Evolutionary conservation across 2,113 vertebrate genomes (phyloP).

Genomic region (Oryzias curvinotus): DNA sequence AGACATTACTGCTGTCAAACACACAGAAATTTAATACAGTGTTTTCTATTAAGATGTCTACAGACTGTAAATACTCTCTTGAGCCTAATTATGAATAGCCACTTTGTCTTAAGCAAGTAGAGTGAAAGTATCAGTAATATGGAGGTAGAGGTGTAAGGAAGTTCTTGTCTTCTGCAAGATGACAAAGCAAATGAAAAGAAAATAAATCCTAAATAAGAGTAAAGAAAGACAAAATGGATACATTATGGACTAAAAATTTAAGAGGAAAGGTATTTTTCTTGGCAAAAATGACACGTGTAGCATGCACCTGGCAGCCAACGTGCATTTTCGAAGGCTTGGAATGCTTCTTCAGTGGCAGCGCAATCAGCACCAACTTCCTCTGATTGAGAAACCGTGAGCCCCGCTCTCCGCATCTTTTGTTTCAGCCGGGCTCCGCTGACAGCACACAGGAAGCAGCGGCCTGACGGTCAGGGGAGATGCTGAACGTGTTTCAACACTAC

Average conservation of each 20-base stretch:
- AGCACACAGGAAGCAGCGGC: constrained; percentile 69
- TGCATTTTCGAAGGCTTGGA: constrained; percentile 64
- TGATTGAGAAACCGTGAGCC: constrained; percentile 62
- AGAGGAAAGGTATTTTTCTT: constrained; percentile 15
- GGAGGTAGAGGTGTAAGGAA: constrained; percentile 85
- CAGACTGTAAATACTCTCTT: constrained; percentile 93
- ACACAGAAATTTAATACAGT: constrained; percentile 94
- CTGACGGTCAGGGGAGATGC: constrained; percentile 57
- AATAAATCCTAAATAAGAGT: constrained; percentile 7
- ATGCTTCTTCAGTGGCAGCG: constrained; percentile 69
- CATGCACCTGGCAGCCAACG: constrained; percentile 47
- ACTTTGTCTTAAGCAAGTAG: constrained; percentile 88
- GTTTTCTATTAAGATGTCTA: constrained; percentile 90
- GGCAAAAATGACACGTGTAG: constrained; percentile 13
- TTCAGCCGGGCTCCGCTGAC: constrained; percentile 62
- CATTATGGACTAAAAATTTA: constrained; percentile 6
- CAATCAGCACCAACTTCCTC: constrained; percentile 78
- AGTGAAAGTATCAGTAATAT: constrained; percentile 88
- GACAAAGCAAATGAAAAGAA: constrained; percentile 52
- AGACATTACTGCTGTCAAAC: constrained; percentile 97
- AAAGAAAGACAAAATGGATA: not conserved
- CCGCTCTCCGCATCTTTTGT: constrained; percentile 69
- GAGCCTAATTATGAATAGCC: constrained; percentile 90
- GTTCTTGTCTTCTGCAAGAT: constrained; percentile 78
- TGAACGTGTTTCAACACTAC: constrained; percentile 59